A percentile compares a stretch with the other conserved stretches of the same genome.
Conservation (phyloP, 2,113 vertebrate species). For the Melanerpes aurifrons region DNA sequence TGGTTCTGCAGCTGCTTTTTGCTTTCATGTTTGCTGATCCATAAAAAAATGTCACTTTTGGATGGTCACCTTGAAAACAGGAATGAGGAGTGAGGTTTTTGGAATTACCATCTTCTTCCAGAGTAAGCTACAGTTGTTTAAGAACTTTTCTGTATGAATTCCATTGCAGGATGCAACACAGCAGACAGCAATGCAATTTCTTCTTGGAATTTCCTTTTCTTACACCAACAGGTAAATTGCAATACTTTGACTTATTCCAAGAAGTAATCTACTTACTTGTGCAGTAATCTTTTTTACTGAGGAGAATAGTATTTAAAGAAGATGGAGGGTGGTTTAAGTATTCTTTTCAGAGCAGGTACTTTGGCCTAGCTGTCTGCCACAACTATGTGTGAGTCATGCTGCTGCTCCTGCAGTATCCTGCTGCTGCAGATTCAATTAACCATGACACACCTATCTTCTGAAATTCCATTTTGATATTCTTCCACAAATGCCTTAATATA, state of each 20-base stretch:
- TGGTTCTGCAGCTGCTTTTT: background rate
- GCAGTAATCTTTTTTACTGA: background rate
- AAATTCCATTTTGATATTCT: background rate
- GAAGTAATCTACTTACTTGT: background rate
- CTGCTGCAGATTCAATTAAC: background rate
- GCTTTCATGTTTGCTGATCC: background rate
- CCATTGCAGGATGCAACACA: background rate
- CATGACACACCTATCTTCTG: background rate
- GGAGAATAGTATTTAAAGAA: background rate
- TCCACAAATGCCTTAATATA: background rate
- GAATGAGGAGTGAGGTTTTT: background rate
- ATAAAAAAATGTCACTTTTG: background rate
- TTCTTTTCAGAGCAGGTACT: background rate
- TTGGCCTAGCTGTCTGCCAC: accelerated
- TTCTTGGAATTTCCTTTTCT: background rate
- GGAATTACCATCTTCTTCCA: background rate
- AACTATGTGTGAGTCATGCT: background rate
- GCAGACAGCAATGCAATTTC: background rate
- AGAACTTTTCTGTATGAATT: background rate
- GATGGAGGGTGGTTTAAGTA: background rate
- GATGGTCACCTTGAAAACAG: background rate
- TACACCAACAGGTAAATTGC: background rate
- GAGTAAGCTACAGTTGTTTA: background rate
- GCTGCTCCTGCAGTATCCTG: background rate
- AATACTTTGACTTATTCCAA: background rate